phyloP scores from a whole-genome alignment of 1,140 invertebrate species.

The Acromyrmex heyeri region DNA sequence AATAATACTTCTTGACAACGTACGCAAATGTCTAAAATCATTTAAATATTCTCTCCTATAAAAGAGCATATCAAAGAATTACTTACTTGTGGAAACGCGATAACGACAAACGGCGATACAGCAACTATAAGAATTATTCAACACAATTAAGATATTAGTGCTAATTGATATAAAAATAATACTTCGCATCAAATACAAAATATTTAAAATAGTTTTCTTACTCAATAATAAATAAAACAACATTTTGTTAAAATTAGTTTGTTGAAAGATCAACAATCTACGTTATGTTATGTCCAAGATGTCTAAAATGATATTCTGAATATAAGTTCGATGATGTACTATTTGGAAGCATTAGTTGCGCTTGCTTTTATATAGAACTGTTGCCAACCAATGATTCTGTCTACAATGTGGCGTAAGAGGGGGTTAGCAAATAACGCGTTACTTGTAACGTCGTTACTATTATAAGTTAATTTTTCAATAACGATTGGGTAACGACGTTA shows the following conservation, averaged over 20 bases:
- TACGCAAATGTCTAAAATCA: background rate
- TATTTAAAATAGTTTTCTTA: constrained; percentile 35
- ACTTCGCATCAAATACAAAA: background rate
- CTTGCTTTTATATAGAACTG: constrained; percentile 76
- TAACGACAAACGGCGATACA: background rate
- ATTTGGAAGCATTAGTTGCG: background rate
- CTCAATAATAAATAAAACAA: constrained; percentile 39
- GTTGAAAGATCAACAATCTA: background rate
- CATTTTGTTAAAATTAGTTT: constrained; percentile 24
- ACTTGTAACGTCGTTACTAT: no score
- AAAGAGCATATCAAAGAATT: background rate
- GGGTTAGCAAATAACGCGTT: no score
- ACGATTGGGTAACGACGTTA: no score
- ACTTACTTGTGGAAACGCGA: constrained; percentile 65
- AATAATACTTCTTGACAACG: background rate
- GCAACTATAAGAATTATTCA: constrained; percentile 34
- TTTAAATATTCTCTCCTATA: background rate
- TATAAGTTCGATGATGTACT: constrained; percentile 57
- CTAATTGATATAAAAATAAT: background rate
- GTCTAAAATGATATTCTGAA: background rate
- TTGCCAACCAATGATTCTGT: background rate
- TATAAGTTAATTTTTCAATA: no score
- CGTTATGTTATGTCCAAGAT: background rate
- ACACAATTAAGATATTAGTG: background rate
- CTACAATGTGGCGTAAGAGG: background rate